Percentiles rank a stretch among this genome's conserved stretches.
phyloP scores from a whole-genome alignment of 64 coral and sea anemone genomes.

The Montipora cactus region DNA sequence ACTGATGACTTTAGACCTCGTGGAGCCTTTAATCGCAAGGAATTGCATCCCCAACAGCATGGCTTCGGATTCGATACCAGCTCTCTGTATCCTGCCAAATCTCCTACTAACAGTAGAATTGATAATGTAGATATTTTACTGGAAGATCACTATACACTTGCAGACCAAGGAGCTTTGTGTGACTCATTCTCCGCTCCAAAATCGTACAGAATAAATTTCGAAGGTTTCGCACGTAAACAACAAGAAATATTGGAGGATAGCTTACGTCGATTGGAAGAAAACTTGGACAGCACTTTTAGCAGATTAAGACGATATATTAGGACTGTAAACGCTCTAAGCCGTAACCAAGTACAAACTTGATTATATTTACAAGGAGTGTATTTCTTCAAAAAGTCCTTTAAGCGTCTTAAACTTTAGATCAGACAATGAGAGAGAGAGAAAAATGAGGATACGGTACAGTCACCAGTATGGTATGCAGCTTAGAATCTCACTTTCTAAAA shows the following conservation, averaged over 20 bases:
- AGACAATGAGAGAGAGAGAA: too few relatives aligned
- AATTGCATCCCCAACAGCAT: neutral
- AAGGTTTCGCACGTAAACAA: conserved; percentile 21
- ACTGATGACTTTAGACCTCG: neutral
- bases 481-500: too few relatives aligned
- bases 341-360: neutral
- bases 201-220: conserved; percentile 11
- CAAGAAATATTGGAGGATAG: conserved; percentile 24
- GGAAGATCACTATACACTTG: neutral
- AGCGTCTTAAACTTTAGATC: too few relatives aligned
- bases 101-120: neutral
- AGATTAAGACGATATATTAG: conserved; percentile 27
- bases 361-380: neutral
- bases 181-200: neutral
- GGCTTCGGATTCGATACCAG: neutral
- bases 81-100: neutral
- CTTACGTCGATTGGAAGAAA: conserved; percentile 13
- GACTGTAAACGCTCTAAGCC: neutral
- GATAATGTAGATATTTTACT: neutral
- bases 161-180: neutral
- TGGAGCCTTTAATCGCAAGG: neutral
- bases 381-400: too few relatives aligned
- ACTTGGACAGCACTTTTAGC: conserved; percentile 25
- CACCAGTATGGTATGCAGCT: too few relatives aligned
- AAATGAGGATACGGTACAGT: too few relatives aligned